These are phyloP conservation scores for Protaetia brevitarsis DNA, from an alignment of 1,140 invertebrate species.

Conservation along the genomic window DNA sequence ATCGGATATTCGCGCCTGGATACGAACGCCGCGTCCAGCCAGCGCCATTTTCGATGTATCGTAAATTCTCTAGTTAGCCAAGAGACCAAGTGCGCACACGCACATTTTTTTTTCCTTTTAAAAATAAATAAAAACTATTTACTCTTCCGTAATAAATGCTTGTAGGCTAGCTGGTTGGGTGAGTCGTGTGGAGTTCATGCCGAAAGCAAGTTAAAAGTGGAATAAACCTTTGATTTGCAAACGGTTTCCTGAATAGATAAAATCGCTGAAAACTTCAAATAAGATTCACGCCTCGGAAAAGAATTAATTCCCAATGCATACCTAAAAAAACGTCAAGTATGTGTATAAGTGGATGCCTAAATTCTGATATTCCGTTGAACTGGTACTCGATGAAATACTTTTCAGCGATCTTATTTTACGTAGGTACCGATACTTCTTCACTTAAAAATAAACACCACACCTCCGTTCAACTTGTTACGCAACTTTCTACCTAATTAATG, in stretches of 20 bases:
- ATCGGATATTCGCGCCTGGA: slow-evolving; percentile 25
- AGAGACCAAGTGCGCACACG: slow-evolving; percentile 33
- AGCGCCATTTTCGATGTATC: slow-evolving; percentile 27
- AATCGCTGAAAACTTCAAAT: background rate
- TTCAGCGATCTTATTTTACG: background rate
- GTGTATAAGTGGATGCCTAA: background rate
- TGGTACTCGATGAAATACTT: background rate
- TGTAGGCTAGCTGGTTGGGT: slow-evolving; percentile 27
- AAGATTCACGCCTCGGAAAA: background rate
- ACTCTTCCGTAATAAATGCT: slow-evolving; percentile 30
- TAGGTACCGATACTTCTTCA: background rate
- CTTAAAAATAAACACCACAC: slow-evolving; percentile 2
- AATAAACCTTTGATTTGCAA: slow-evolving; percentile 4
- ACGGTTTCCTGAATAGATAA: background rate
- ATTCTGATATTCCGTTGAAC: background rate
- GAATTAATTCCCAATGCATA: too few relatives aligned
- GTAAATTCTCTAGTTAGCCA: slow-evolving; percentile 24
- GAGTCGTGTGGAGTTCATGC: slow-evolving; percentile 14
- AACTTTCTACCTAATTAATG: slow-evolving; percentile 32
- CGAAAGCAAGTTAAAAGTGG: background rate
- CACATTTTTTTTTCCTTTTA: slow-evolving; percentile 28
- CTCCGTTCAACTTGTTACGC: slow-evolving; percentile 28
- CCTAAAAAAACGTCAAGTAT: background rate
- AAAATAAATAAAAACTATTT: slow-evolving; percentile 24
- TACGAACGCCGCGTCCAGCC: slow-evolving; percentile 28